Conservation (phyloP, 1,140 invertebrate genomes). For the Halictus rubicundus region DNA sequence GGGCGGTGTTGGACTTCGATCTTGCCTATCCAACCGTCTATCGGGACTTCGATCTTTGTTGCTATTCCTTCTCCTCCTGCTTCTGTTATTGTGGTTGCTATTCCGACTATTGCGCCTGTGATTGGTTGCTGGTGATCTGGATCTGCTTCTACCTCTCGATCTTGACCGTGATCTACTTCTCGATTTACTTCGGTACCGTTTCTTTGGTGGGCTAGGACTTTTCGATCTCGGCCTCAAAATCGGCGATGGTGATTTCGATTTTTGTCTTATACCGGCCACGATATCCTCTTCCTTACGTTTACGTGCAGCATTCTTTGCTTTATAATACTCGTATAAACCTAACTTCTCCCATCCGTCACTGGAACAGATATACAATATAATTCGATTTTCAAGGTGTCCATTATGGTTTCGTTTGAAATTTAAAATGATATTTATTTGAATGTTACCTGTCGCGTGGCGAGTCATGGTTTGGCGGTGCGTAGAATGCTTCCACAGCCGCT, state of each 20-base stretch:
- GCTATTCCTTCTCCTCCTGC: slow-evolving; percentile 75
- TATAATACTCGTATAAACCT: slow-evolving; percentile 98
- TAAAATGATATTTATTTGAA: slow-evolving; percentile 3
- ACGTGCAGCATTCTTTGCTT: slow-evolving; percentile 94
- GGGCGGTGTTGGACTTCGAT: slow-evolving; percentile 89
- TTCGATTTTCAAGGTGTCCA: slow-evolving; percentile 1
- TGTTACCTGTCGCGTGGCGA: slow-evolving; percentile 94
- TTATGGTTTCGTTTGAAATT: not conserved
- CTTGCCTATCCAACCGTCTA: slow-evolving; percentile 74
- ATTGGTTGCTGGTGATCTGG: slow-evolving; percentile 81
- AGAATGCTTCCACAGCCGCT: slow-evolving; percentile 97
- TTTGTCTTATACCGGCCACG: slow-evolving; percentile 84
- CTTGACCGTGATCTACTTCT: slow-evolving; percentile 80
- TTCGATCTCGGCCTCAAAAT: slow-evolving; percentile 84
- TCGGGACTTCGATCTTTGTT: slow-evolving; percentile 77
- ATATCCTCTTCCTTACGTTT: slow-evolving; percentile 95
- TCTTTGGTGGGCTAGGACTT: slow-evolving; percentile 87
- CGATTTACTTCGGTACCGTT: slow-evolving; percentile 86
- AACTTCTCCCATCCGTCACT: slow-evolving; percentile 99
- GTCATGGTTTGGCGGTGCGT: slow-evolving; percentile 95
- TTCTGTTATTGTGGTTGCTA: slow-evolving; percentile 71
- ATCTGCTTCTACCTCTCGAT: slow-evolving; percentile 80
- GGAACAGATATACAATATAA: slow-evolving; percentile 27
- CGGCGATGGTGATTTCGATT: slow-evolving; percentile 88
- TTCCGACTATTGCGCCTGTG: slow-evolving; percentile 71